Conservation (phyloP, 2,797 vertebrate genomes). For the Erpetoichthys calabaricus region DNA sequence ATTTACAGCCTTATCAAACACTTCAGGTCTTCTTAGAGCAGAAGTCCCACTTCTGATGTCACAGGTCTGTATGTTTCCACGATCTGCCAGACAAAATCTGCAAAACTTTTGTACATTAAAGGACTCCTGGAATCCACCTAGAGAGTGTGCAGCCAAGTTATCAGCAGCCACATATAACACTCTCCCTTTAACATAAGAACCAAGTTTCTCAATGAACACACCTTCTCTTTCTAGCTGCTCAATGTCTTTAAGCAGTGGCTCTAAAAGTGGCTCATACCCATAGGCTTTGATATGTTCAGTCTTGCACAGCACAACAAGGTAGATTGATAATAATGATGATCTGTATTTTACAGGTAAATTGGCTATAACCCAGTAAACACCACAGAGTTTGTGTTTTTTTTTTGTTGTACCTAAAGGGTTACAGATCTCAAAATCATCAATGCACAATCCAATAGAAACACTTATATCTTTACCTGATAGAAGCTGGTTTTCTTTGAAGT, state of each 20-base stretch:
- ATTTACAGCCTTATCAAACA: conserved; percentile 11
- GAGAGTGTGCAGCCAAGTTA: conserved; percentile 12
- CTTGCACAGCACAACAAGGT: too few relatives aligned
- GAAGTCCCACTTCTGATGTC: conserved; percentile 15
- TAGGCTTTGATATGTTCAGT: too few relatives aligned
- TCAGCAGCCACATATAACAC: conserved; percentile 11
- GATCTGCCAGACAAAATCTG: conserved; percentile 12
- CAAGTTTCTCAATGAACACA: conserved; percentile 14
- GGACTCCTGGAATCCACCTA: conserved; percentile 14
- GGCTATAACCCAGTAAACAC: too few relatives aligned
- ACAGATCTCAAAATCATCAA: too few relatives aligned
- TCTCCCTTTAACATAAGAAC: conserved; percentile 13
- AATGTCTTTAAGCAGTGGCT: conserved; percentile 14
- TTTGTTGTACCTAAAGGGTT: too few relatives aligned
- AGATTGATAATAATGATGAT: too few relatives aligned
- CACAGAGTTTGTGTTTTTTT: too few relatives aligned
- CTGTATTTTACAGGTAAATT: too few relatives aligned
- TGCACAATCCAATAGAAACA: too few relatives aligned
- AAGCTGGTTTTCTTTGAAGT: too few relatives aligned
- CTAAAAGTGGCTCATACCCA: too few relatives aligned
- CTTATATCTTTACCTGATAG: too few relatives aligned
- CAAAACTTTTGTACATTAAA: conserved; percentile 14
- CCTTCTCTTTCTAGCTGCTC: conserved; percentile 13
- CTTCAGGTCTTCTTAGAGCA: conserved; percentile 11
- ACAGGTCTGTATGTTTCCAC: conserved; percentile 11